Conservation (phyloP, 2,888 invertebrate species). For the Pogonocherus hispidulus region DNA sequence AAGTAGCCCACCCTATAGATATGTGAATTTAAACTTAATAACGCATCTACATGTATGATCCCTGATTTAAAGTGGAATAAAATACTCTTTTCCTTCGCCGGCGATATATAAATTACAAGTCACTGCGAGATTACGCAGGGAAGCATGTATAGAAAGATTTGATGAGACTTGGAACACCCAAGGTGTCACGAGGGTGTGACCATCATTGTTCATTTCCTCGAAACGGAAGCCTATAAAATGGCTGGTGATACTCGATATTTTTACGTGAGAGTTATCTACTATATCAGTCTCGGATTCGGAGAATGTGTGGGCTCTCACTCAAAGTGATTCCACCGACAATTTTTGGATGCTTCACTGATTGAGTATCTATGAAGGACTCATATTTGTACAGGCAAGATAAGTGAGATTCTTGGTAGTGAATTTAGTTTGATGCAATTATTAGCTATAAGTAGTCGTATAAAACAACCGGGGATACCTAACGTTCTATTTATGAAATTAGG, state of each 20-base stretch:
- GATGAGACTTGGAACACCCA: conserved; percentile 22
- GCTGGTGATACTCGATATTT: conserved; percentile 18
- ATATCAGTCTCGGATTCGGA: not conserved
- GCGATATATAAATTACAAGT: conserved; percentile 9
- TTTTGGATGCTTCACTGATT: not conserved
- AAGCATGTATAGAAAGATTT: not conserved
- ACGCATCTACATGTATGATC: too few relatives aligned
- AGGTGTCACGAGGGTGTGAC: conserved; percentile 13
- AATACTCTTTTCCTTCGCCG: not conserved
- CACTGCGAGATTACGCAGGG: not conserved
- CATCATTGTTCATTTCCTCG: conserved; percentile 21
- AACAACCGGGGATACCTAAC: too few relatives aligned
- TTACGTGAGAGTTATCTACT: conserved; percentile 6
- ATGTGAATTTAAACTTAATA: too few relatives aligned
- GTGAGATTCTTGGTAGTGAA: too few relatives aligned
- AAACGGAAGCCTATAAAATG: conserved; percentile 12
- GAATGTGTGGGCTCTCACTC: not conserved
- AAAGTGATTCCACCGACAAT: not conserved
- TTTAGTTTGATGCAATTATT: too few relatives aligned
- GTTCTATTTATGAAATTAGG: too few relatives aligned
- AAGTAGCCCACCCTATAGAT: too few relatives aligned
- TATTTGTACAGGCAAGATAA: too few relatives aligned
- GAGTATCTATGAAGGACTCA: too few relatives aligned
- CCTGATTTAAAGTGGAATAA: not conserved
- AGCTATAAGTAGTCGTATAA: too few relatives aligned